phyloP scores from a whole-genome alignment of 1,140 invertebrate genomes.

The Stegodyphus dumicola region DNA sequence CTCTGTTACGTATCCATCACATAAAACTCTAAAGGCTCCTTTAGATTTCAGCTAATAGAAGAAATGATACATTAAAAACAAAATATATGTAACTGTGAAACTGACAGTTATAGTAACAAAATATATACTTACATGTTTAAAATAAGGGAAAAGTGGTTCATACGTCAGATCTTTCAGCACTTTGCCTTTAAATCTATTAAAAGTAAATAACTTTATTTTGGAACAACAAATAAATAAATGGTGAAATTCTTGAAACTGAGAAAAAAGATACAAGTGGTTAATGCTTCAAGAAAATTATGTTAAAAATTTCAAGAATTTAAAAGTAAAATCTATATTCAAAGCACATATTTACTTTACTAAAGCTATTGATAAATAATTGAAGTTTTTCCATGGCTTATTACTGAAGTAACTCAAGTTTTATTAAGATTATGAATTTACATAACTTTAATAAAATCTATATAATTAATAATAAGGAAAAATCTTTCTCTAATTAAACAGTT shows the following conservation, averaged over 20 bases:
- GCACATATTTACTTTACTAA: too few species aligned
- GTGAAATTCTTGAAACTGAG: too few species aligned
- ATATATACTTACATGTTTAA: conserved; percentile 69
- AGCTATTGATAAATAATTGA: background rate
- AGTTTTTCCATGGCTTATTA: background rate
- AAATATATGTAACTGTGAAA: too few species aligned
- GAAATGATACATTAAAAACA: background rate
- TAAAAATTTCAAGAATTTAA: too few species aligned
- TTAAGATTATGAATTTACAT: background rate
- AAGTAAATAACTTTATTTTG: background rate
- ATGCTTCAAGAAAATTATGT: too few species aligned
- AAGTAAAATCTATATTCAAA: too few species aligned
- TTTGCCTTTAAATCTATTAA: conserved; percentile 78
- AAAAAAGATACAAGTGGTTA: too few species aligned
- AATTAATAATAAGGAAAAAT: too few species aligned
- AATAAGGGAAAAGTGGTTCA: conserved; percentile 93
- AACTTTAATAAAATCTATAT: background rate
- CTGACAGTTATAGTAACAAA: too few species aligned
- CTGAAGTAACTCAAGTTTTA: background rate
- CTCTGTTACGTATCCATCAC: conserved; percentile 93
- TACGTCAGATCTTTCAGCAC: conserved; percentile 86
- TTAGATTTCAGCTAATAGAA: conserved; percentile 69
- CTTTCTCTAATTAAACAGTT: too few species aligned
- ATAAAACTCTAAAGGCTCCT: conserved; percentile 87
- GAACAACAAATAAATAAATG: too few species aligned